Percentiles rank a stretch among this genome's conserved stretches.
Evolutionary conservation across 2,888 invertebrate genomes (phyloP).

Genomic region (Lochmaea capreae): DNA sequence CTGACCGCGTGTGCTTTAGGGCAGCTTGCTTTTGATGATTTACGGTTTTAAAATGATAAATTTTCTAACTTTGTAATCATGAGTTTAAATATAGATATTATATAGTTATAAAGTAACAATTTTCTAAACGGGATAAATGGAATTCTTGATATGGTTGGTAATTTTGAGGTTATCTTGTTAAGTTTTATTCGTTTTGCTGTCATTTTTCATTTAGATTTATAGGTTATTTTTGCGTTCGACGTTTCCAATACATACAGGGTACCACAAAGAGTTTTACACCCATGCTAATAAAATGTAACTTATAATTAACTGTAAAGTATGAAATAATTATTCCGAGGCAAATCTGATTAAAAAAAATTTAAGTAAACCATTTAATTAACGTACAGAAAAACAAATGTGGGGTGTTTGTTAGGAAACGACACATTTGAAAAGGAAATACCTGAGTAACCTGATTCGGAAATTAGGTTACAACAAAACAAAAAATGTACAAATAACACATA

Average conservation of each 20-base stretch:
- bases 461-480: too few relatives aligned
- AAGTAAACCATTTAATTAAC: too few relatives aligned
- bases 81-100: slow-evolving; percentile 57
- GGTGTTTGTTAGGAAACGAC: too few relatives aligned
- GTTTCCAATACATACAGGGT: not conserved
- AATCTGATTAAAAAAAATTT: too few relatives aligned
- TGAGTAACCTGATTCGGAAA: too few relatives aligned
- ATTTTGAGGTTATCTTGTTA: slow-evolving; percentile 3
- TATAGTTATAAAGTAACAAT: slow-evolving; percentile 38
- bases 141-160: slow-evolving; percentile 19
- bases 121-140: slow-evolving; percentile 37
- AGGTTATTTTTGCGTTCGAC: not conserved
- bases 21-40: slow-evolving; percentile 46
- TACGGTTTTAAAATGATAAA: slow-evolving; percentile 54
- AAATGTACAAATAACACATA: too few relatives aligned
- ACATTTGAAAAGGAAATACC: too few relatives aligned
- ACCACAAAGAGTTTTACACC: not conserved
- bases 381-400: too few relatives aligned
- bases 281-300: too few relatives aligned
- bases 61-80: slow-evolving; percentile 51
- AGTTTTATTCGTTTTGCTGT: slow-evolving; percentile 11
- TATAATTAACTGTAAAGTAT: too few relatives aligned
- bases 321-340: too few relatives aligned
- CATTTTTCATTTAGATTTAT: slow-evolving; percentile 15
- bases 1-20: slow-evolving; percentile 26